phyloP scores from a whole-genome alignment of 2,888 invertebrate genomes.

The Ametastegia equiseti region DNA sequence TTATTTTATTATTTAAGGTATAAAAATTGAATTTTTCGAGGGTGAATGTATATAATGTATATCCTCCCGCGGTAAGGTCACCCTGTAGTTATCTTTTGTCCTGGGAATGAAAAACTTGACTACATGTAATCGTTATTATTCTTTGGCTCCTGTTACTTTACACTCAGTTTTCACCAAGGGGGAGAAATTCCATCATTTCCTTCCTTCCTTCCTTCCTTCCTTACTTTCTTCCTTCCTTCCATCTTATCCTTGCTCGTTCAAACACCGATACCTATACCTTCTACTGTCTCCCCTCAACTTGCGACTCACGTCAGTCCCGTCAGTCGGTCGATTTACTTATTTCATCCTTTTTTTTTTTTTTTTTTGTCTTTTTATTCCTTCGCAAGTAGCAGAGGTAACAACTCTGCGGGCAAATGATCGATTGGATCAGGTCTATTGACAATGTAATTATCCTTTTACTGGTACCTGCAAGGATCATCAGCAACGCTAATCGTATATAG shows the following conservation, averaged over 20 bases:
- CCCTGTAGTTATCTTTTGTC: conserved; percentile 18
- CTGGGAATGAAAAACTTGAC: not conserved
- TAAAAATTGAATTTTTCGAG: conserved; percentile 15
- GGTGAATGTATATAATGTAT: no score
- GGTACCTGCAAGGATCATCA: no score
- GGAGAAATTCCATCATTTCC: conserved; percentile 1
- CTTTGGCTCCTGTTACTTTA: not conserved
- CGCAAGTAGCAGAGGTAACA: not conserved
- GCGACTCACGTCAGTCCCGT: not conserved
- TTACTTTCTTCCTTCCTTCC: no score
- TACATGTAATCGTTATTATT: conserved; percentile 11
- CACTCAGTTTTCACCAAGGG: not conserved
- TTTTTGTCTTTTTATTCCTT: no score
- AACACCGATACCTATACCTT: no score
- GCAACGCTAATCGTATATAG: no score
- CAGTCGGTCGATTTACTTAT: not conserved
- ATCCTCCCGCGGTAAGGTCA: not conserved
- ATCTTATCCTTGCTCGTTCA: no score
- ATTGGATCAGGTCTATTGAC: not conserved
- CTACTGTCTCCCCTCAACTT: conserved; percentile 4
- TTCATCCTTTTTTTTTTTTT: not conserved
- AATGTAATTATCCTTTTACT: not conserved
- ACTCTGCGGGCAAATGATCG: not conserved
- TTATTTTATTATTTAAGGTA: not conserved
- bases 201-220: no score